phyloP scores from a whole-genome alignment of 2,113 vertebrate genomes.

The Notothenia coriiceps region DNA sequence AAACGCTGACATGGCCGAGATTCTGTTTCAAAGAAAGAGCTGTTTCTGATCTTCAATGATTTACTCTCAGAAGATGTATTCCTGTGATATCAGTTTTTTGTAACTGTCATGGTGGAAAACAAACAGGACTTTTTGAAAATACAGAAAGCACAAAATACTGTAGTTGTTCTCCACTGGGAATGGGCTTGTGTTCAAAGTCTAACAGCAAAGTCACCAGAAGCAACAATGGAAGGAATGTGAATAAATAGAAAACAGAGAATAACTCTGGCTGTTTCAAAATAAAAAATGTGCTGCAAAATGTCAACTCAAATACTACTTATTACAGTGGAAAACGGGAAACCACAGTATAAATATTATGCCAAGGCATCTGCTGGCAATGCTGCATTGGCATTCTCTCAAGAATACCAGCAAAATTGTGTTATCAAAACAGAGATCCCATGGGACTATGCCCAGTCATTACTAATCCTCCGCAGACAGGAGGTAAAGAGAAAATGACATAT shows the following conservation, averaged over 20 bases:
- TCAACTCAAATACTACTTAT: slow-evolving; percentile 54
- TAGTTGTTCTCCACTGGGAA: slow-evolving; percentile 51
- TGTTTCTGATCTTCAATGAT: slow-evolving; percentile 36
- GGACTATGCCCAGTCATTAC: slow-evolving; percentile 37
- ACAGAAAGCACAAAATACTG: slow-evolving; percentile 21
- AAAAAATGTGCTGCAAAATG: slow-evolving; percentile 53
- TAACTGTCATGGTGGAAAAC: slow-evolving; percentile 24
- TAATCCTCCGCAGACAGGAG: slow-evolving; percentile 24
- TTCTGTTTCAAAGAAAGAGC: slow-evolving; percentile 30
- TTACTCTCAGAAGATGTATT: slow-evolving; percentile 21
- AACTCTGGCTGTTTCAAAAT: slow-evolving; percentile 30
- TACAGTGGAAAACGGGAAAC: slow-evolving; percentile 44
- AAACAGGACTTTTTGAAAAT: slow-evolving; percentile 36
- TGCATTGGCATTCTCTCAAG: slow-evolving; percentile 41
- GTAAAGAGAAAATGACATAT: not conserved
- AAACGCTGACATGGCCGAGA: slow-evolving; percentile 9
- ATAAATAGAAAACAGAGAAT: slow-evolving; percentile 31
- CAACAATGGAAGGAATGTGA: slow-evolving; percentile 48
- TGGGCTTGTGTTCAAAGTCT: slow-evolving; percentile 44
- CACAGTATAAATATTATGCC: slow-evolving; percentile 60
- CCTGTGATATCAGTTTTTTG: slow-evolving; percentile 14
- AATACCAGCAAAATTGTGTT: slow-evolving; percentile 55
- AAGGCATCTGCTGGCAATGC: slow-evolving; percentile 61
- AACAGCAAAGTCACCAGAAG: slow-evolving; percentile 43
- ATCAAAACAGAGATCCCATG: slow-evolving; percentile 54